Evolutionary conservation across 2,797 vertebrate species (phyloP).

Genomic region (Crenichthys baileyi): DNA sequence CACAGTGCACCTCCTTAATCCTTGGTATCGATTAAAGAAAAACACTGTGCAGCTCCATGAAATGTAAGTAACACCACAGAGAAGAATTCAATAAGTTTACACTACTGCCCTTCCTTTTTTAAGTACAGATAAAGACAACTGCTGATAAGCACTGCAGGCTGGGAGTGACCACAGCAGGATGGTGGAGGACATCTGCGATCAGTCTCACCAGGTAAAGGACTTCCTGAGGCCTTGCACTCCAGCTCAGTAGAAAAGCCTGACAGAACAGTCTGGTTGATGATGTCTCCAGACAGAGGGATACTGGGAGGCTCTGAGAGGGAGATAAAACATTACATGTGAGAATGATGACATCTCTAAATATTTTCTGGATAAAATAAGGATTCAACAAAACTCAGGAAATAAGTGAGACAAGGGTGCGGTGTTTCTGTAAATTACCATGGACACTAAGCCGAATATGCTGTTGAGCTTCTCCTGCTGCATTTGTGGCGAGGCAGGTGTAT

Average conservation of each 20-base stretch:
- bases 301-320: slow-evolving; percentile 87
- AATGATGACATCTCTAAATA: slow-evolving; percentile 18
- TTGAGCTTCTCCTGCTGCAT: slow-evolving; percentile 93
- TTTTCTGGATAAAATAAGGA: slow-evolving; percentile 8
- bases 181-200: background rate
- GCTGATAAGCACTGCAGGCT: slow-evolving; percentile 13
- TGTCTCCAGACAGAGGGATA: slow-evolving; percentile 84
- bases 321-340: slow-evolving; percentile 27
- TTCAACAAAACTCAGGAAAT: slow-evolving; percentile 23
- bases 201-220: slow-evolving; percentile 87
- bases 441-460: slow-evolving; percentile 87
- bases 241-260: slow-evolving; percentile 87
- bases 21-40: background rate
- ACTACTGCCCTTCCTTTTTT: background rate
- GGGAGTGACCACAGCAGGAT: slow-evolving; percentile 10
- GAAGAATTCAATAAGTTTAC: background rate
- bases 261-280: slow-evolving; percentile 90
- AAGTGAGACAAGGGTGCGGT: slow-evolving; percentile 25
- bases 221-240: slow-evolving; percentile 89
- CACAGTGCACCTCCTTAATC: no score
- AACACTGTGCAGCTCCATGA: background rate
- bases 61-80: background rate
- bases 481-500: slow-evolving; percentile 96
- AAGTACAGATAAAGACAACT: background rate
- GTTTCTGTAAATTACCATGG: slow-evolving; percentile 84